Percentiles rank a stretch among this genome's conserved stretches.
These are phyloP conservation scores for Platalea minor DNA, from an alignment of 2,797 vertebrate genomes.

Conservation along the genomic window DNA sequence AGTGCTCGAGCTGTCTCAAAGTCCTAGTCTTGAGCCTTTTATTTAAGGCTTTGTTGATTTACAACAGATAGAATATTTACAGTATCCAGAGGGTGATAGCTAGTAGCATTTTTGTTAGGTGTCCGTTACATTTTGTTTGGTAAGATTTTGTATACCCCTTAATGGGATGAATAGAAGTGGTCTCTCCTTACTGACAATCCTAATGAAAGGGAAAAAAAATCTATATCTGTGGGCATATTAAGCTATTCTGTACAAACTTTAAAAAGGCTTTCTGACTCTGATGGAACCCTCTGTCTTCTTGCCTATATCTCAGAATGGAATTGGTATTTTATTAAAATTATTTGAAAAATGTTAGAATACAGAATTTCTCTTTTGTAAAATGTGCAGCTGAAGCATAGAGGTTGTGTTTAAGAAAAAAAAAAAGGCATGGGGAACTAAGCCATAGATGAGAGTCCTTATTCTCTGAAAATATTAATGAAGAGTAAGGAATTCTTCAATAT, in stretches of 20 bases:
- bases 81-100: not conserved
- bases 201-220: not conserved
- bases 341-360: not conserved
- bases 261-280: not conserved
- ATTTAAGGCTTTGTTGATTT: not conserved
- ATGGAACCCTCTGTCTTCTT: not conserved
- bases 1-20: not conserved
- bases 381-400: not conserved
- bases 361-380: not conserved
- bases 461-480: not conserved
- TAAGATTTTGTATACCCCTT: not conserved
- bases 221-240: accelerated
- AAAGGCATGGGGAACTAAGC: not conserved
- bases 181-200: not conserved
- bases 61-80: not conserved
- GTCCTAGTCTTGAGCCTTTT: not conserved
- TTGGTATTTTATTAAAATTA: not conserved
- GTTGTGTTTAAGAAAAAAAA: not conserved
- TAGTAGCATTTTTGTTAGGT: not conserved
- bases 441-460: not conserved
- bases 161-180: not conserved
- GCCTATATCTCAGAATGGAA: not conserved
- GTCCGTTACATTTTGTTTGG: not conserved
- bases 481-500: not conserved
- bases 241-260: not conserved